A percentile compares a stretch with the other conserved stretches of the same genome.
phyloP scores from a whole-genome alignment of 2,888 invertebrate species.

The Epinotia nisella region DNA sequence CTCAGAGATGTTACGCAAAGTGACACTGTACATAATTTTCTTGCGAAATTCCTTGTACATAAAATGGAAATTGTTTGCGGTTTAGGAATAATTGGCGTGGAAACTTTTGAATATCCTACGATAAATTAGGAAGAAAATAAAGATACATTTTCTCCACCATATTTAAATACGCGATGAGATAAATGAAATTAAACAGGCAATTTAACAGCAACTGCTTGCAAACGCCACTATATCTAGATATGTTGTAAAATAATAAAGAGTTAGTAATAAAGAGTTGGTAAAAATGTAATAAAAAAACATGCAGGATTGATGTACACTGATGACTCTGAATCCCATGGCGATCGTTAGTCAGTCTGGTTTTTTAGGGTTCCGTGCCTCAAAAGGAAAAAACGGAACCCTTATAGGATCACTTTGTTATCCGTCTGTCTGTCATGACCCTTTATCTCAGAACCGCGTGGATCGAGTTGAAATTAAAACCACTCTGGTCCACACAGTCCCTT shows the following conservation, averaged over 20 bases:
- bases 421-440: too few species aligned
- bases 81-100: conserved; percentile 40
- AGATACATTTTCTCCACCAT: background rate
- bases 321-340: background rate
- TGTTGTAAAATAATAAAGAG: background rate
- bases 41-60: conserved; percentile 33
- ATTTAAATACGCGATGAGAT: background rate
- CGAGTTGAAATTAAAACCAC: too few species aligned
- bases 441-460: too few species aligned
- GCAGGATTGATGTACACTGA: background rate
- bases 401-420: too few species aligned
- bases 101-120: conserved; percentile 37
- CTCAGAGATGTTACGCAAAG: conserved; percentile 45
- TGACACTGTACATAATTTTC: conserved; percentile 44
- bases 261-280: too few species aligned
- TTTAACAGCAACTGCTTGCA: background rate
- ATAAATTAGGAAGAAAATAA: conserved; percentile 22
- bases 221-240: background rate
- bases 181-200: background rate
- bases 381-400: too few species aligned
- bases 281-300: background rate
- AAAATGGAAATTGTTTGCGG: conserved; percentile 44
- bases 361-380: too few species aligned
- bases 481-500: too few species aligned
- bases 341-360: background rate